These are phyloP conservation scores for Cebus imitator DNA, from an alignment of 2,113 vertebrate genomes.

Conservation along the genomic window DNA sequence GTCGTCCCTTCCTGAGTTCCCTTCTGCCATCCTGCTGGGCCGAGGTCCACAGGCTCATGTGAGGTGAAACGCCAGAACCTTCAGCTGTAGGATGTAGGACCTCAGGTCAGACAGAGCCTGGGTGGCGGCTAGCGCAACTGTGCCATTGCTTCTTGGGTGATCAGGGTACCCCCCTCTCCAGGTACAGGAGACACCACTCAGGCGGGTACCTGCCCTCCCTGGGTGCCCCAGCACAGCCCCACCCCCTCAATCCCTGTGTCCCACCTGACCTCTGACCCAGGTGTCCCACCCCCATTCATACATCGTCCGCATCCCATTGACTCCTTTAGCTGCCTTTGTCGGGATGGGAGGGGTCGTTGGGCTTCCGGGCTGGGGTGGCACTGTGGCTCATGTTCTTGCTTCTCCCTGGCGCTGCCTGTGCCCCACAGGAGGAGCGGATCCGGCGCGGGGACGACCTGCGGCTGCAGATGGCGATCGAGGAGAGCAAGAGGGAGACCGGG, in stretches of 20 bases:
- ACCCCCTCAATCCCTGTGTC: not conserved
- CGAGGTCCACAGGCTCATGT: accelerated
- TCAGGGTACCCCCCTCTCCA: not conserved
- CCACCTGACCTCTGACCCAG: not conserved
- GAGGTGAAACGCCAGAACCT: accelerated
- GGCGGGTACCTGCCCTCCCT: not conserved
- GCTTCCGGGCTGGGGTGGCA: not conserved
- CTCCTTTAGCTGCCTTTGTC: not conserved
- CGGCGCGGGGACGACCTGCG: conserved; percentile 93
- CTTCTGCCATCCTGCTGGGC: not conserved
- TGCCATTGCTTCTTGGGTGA: not conserved
- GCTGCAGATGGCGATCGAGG: conserved; percentile 95
- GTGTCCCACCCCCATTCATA: not conserved
- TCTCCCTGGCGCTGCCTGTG: not conserved
- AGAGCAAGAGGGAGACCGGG: conserved; percentile 90
- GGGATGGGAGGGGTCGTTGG: not conserved
- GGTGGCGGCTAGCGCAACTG: not conserved
- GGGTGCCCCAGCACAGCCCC: accelerated
- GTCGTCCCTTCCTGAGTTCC: not conserved
- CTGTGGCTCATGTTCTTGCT: accelerated
- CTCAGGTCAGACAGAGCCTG: not conserved
- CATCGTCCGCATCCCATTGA: conserved; percentile 30
- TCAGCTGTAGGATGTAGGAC: not conserved
- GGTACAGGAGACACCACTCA: not conserved
- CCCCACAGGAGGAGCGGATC: conserved; percentile 90